Evolutionary conservation across 2,113 vertebrate genomes (phyloP), one percentile per base, ranked within the genome.

Genomic region (Gallinago paraguaiae): DNA sequence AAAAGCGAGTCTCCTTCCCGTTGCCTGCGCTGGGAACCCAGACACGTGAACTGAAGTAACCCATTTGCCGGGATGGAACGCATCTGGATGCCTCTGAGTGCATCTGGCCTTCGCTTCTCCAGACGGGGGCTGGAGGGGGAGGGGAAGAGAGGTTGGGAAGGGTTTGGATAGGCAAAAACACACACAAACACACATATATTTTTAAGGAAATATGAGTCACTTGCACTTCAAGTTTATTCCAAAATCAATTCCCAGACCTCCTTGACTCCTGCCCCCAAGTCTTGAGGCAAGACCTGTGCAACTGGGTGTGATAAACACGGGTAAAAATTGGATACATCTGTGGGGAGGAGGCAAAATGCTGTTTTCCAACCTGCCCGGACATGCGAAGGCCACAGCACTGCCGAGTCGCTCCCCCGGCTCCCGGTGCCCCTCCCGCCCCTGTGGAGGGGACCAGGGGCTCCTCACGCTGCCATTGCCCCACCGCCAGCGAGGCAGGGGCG

Each of bases 141-240:
- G 24, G 93, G 89, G 53, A 91, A 41, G 64, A 86, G 72, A 92
- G 77, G 28, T 53, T 96, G 83, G 61, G 77, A 82, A 91, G 74
- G 77, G 83, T 89, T 97, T 89, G 93, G 86, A 95, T 95, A 96
- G 72, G 77, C 94, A 95, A 65, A 86, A 89, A 75, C n/a, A 92
- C 91, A 91, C 65, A 96, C 41, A 95, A 86, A 88, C 59, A 89
- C 82, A 82, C 83, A 89, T 93, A 82, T 81, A 96, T 94, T 96
- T 96, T 95, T 94, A 95, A 95, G 88, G 86, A 96, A 95, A 96
- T 70, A 95, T 93, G 91, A 96, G 92, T 97, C 96, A 96, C 57
- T 93, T 93, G 83, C 54, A 43, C 37, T 94, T 76, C 61, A 92
- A 92, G 86, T 90, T 95, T 94, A 96, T 93, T 96, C 93, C 91